Evolutionary conservation across 2,888 invertebrate species (phyloP), one percentile per base, ranked within the genome.

Genomic region (Helicoverpa assulta): DNA sequence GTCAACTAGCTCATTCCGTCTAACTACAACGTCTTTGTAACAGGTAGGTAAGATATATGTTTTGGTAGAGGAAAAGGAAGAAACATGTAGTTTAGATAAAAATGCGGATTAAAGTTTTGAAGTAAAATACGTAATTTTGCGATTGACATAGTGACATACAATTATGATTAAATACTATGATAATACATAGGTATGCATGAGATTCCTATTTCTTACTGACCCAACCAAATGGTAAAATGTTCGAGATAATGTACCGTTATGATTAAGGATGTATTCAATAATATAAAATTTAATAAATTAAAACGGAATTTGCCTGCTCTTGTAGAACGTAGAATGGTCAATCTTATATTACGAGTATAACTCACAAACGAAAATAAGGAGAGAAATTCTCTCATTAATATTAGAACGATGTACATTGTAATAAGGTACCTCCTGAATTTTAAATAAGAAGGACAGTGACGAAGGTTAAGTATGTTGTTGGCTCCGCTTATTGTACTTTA

Each of bases 381-480:
- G 26, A 71, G 61, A 65, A 66, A 43, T 67, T 12, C 18, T 65
- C 59, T 61, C 68, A 74, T 75, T 72, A 72, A 78, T 70, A 71
- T 55, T 50, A 67, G 43, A 78, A 67, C 61, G 64, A 78, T 33
- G 52, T 78, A 63, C 57, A 78, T 63, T 78, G 33, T 72, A 64
- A 75, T 59, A 69, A 47, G 53, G 64, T 76, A 78, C 81, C 70
- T 60, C 21, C 78, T 66, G 81, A 77, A 77, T 78, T 72, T 71
- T 81, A 60, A 77, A 77, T 77, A 66, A 77, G 70, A 64, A 52
- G 59, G 65, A 65, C 78, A 77, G 62, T 77, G 76, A 81, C 62
- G 78, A 63, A 65, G 78, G 76, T 71, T 47, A 77, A 77, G 81
- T 78, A 66, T 65, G 81, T 63, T 76, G 77, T 78, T 55, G 63